Evolutionary conservation across 2,113 vertebrate genomes (phyloP).

Genomic region (Oncorhynchus gorbuscha): DNA sequence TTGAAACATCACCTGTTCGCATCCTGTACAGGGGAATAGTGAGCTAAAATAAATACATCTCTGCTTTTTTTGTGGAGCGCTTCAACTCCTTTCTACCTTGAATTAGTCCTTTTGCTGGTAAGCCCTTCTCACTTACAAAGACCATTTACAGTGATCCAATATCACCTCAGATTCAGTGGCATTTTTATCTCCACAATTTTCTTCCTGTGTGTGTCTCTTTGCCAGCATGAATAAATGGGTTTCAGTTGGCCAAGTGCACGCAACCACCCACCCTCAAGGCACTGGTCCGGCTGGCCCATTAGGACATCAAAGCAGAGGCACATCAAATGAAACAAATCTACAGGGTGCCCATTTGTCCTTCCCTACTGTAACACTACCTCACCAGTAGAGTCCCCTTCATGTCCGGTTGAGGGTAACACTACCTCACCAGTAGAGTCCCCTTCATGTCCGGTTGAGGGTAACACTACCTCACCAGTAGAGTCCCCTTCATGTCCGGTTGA

Average conservation of each 20-base stretch:
- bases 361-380: constrained; percentile 14
- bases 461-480: no score
- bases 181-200: neutral
- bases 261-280: neutral
- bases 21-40: no score
- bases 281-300: constrained; percentile 8
- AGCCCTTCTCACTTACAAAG: neutral
- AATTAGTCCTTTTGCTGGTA: no score
- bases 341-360: constrained; percentile 5
- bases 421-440: no score
- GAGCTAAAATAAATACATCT: no score
- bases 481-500: no score
- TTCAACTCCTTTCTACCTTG: no score
- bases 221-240: constrained; percentile 2
- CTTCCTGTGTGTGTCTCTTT: neutral
- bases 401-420: no score
- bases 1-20: no score
- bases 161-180: neutral
- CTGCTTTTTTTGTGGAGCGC: no score
- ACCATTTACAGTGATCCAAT: neutral
- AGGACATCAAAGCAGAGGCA: constrained; percentile 38
- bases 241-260: neutral
- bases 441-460: no score
- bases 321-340: constrained; percentile 35
- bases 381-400: neutral